Evolutionary conservation across 2,113 vertebrate species (phyloP).

Genomic region (Enhydra lutris): DNA sequence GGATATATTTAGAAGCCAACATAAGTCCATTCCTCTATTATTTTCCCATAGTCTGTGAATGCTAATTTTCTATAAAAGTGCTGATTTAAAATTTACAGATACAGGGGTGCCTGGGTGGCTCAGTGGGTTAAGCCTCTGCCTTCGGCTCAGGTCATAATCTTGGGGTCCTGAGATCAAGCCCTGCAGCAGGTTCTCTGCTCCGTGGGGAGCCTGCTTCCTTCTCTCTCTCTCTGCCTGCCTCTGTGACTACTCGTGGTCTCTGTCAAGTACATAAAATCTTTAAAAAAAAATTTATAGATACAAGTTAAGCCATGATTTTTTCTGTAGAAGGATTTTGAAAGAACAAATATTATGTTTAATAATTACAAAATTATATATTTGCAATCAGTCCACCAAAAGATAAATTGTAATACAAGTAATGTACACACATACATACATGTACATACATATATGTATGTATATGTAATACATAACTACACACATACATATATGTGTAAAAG

Average conservation of each 20-base stretch:
- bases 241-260: too few species aligned
- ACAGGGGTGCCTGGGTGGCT: neutral
- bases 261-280: neutral
- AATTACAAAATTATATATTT: neutral
- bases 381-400: neutral
- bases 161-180: too few species aligned
- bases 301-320: neutral
- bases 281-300: neutral
- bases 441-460: neutral
- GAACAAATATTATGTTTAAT: neutral
- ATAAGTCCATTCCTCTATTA: neutral
- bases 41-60: neutral
- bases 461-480: neutral
- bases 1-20: neutral
- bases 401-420: neutral
- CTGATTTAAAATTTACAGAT: neutral
- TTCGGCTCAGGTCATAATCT: too few species aligned
- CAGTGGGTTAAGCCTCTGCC: too few species aligned
- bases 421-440: neutral
- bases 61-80: neutral
- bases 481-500: neutral
- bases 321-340: neutral
- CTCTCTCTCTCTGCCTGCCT: too few species aligned
- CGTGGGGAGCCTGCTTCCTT: too few species aligned
- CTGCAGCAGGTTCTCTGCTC: too few species aligned